These are phyloP conservation scores for Diaprepes abbreviatus DNA, from an alignment of 2,888 invertebrate genomes.

Conservation along the genomic window DNA sequence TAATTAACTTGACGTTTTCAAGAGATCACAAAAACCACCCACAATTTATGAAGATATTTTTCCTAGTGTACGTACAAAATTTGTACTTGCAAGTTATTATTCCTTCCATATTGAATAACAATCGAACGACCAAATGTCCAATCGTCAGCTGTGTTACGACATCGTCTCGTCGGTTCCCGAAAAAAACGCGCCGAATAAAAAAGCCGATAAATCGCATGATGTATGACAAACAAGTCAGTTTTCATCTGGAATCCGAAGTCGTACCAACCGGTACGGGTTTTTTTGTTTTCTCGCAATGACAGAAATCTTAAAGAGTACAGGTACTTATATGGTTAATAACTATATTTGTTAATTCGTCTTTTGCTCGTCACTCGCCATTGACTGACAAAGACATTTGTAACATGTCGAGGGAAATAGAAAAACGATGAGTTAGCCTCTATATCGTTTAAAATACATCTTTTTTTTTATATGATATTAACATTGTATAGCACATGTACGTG, in stretches of 20 bases:
- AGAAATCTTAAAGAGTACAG: constrained; percentile 35
- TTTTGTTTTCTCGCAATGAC: constrained; percentile 31
- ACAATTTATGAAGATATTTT: too few relatives aligned
- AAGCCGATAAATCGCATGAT: constrained; percentile 22
- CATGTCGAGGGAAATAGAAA: neutral
- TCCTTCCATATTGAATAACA: neutral
- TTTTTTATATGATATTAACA: too few relatives aligned
- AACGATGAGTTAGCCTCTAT: neutral
- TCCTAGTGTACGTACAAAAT: neutral
- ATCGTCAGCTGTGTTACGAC: constrained; percentile 9
- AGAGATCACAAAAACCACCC: too few relatives aligned
- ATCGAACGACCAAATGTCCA: neutral
- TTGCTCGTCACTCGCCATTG: constrained; percentile 8
- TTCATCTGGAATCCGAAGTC: constrained; percentile 27
- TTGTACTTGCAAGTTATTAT: neutral
- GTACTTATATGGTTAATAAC: constrained; percentile 46
- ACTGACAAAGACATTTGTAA: constrained; percentile 33
- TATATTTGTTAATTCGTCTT: constrained; percentile 45
- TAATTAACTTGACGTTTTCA: too few relatives aligned
- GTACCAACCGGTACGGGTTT: constrained; percentile 27
- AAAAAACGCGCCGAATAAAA: constrained; percentile 34
- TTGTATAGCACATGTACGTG: too few relatives aligned
- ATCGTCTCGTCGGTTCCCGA: neutral
- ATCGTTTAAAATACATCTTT: neutral
- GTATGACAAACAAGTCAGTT: constrained; percentile 39